Base-by-base conservation (phyloP, 2,113 vertebrate genomes). In the Zosterops japonicus region DNA sequence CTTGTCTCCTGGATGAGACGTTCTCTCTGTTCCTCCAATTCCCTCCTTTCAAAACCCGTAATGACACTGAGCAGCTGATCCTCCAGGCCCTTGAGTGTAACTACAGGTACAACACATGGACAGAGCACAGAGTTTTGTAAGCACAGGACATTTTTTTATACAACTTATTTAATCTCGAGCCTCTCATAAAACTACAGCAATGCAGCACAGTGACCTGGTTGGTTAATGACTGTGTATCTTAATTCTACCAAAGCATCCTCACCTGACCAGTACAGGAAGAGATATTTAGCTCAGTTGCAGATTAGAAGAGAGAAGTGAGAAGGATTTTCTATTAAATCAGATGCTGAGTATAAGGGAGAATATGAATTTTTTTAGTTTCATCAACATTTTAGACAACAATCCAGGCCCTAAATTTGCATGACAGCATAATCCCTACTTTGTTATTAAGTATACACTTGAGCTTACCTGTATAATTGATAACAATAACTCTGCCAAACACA, bases 401-500 rank as follows among this genome's bases (percentile, higher is more conserved):
- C 14, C 57, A 88, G 42, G 29, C 35, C 42, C 59, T 83, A 60
- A 67, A 52, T 47, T 31, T 76, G 24, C 47, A 75, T 33, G 81
- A 56, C 47, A 77, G 33, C 50, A 41, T 14, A 65, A 65, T 41
- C 52, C 27, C 16, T 47, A 15, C 28, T 94, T 83, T 28, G 21
- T 70, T 57, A 87, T 33, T 63, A 87, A 57, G n/a, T 4, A 15
- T 5, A 57, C 5, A 5, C 3, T 49, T 53, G 8, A 53, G 9
- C 98, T 98, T 92, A 99, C 99, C 99, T 14, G 99, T 99, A 31
- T 99, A 99, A 89, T 99, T 99, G 90, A 99, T 99, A 94, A 99
- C 99, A 98, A 99, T 98, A 85, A 99, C 98, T 96, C 99, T 99
- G 78, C 99, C 99, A 94, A 99, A 99, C 87, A 99, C 98, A 1